Conservation (phyloP, 2,797 vertebrate species). For the Lepilemur ruficaudatus region DNA sequence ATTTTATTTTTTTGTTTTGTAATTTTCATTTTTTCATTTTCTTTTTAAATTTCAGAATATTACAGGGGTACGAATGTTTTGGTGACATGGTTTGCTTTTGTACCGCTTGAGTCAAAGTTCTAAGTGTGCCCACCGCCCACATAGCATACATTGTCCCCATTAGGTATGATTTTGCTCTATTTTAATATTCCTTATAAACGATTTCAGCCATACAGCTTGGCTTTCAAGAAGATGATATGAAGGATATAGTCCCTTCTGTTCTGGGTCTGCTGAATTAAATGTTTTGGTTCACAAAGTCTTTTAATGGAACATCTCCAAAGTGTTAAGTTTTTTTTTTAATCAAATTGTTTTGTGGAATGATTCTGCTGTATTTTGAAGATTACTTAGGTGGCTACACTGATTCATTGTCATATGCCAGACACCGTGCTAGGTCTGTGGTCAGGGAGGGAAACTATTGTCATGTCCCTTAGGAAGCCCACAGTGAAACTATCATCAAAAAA, state of each 20-base stretch:
- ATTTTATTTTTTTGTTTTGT: background rate
- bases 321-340: background rate
- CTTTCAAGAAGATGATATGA: slow-evolving; percentile 38
- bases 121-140: too few relatives aligned
- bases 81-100: too few relatives aligned
- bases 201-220: background rate
- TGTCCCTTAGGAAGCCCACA: background rate
- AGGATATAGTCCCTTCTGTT: background rate
- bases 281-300: background rate
- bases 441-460: background rate
- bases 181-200: background rate
- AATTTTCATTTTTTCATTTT: too few relatives aligned
- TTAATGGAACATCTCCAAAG: background rate
- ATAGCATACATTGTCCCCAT: too few relatives aligned
- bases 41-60: too few relatives aligned
- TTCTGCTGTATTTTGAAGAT: background rate
- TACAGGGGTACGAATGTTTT: too few relatives aligned
- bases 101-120: too few relatives aligned
- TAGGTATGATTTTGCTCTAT: background rate
- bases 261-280: background rate
- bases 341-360: background rate
- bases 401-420: background rate
- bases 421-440: background rate
- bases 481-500: background rate
- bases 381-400: background rate